Percentiles rank a stretch among this genome's conserved stretches.
Conservation (phyloP, 2,888 invertebrate genomes). For the Lasioglossum villosulum region DNA sequence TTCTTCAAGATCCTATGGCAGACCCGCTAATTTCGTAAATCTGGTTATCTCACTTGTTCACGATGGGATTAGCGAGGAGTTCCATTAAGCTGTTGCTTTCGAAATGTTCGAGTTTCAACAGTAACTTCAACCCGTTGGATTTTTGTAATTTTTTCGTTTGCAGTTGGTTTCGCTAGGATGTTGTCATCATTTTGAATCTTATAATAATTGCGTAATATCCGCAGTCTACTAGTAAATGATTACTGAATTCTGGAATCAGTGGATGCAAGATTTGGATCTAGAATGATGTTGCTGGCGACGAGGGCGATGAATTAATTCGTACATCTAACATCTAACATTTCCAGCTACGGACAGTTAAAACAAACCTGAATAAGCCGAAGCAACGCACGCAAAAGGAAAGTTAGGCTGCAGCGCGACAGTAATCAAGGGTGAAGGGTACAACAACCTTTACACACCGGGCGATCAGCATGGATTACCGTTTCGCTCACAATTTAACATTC, state of each 20-base stretch:
- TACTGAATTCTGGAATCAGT: too few relatives aligned
- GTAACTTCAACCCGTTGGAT: too few relatives aligned
- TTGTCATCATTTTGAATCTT: too few relatives aligned
- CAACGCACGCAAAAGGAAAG: not conserved
- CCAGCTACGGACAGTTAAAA: not conserved
- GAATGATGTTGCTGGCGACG: too few relatives aligned
- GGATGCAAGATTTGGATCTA: too few relatives aligned
- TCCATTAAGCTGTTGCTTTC: not conserved
- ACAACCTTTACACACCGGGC: not conserved
- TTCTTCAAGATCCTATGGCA: not conserved
- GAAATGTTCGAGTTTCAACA: too few relatives aligned
- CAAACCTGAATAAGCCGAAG: not conserved
- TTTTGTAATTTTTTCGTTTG: too few relatives aligned
- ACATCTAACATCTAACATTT: too few relatives aligned
- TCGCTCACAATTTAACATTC: constrained; percentile 9
- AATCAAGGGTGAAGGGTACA: constrained; percentile 6
- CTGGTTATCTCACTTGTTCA: not conserved
- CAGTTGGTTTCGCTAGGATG: too few relatives aligned
- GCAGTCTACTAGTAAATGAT: too few relatives aligned
- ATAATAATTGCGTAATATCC: too few relatives aligned
- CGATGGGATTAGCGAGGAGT: not conserved
- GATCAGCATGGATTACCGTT: not conserved
- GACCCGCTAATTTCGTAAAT: not conserved
- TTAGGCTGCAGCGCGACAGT: not conserved
- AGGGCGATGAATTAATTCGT: too few relatives aligned